Evolutionary conservation across 2,797 vertebrate species (phyloP), one percentile per base, ranked within the genome.

Genomic region (Lophotriccus pileatus): DNA sequence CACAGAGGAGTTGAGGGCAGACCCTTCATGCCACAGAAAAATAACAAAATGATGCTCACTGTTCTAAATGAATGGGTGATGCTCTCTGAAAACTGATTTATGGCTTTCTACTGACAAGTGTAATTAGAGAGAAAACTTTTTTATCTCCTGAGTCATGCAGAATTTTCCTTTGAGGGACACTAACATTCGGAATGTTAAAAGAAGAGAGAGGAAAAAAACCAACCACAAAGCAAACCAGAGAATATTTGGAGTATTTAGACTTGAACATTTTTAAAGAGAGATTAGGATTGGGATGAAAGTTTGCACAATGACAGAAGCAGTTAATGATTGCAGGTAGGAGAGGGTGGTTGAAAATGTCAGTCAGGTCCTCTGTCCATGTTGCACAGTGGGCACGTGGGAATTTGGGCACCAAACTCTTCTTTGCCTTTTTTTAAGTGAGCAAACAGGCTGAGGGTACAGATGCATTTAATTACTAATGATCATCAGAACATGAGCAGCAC

Each of bases 381-480:
- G 12, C 30, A 7, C 3, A 2, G 46, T 9, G 47, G 30, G 37
- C 34, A 62, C 2, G 0, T 15, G 70, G 10, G 32, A 89, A 21
- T 25, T 56, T 11, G 72, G 67, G 53, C 62, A 91, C 30, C 69
- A 76, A 67, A 34, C 28, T 39, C 32, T 11, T 41, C 17, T 67
- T 55, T 80, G 59, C 34, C 37, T 91, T 66, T 46, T 34, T 87
- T 62, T 28, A n/a, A 81, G 49, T 36, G 67, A 79, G 75, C 67
- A 87, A 68, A 53, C 22, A n/a, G 66, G 55, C 81, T 30, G 81
- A 63, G 34, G 14, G 7, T 76, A 60, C 94, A 95, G 84, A 89
- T 93, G 87, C 34, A n/a, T 92, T 92, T 94, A 72, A 87, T 96
- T 93, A 91, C 52, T 52, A 23, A 68, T 49, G 49, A 84, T 67